Conservation (phyloP, 2,888 invertebrate species). For the Dione vanillae region DNA sequence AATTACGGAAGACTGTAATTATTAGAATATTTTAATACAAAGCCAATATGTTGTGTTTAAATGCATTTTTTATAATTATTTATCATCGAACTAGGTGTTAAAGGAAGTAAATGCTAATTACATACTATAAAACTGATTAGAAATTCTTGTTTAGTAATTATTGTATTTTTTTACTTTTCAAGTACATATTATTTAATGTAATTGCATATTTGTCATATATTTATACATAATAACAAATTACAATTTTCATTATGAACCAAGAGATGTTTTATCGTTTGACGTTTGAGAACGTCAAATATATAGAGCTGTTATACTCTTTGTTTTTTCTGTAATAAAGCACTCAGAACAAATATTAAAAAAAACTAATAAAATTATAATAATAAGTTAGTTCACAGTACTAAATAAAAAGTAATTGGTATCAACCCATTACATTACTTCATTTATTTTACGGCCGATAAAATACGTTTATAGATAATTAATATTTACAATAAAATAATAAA, state of each 20-base stretch:
- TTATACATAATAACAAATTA: too few relatives aligned
- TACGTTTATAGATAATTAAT: conserved; percentile 34
- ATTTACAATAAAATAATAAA: conserved; percentile 4
- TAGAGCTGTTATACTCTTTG: too few relatives aligned
- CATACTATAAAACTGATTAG: too few relatives aligned
- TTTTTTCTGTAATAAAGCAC: too few relatives aligned
- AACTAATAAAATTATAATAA: not conserved
- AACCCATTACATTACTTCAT: conserved; percentile 27
- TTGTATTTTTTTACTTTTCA: too few relatives aligned
- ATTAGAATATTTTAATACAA: not conserved
- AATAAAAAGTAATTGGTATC: conserved; percentile 10
- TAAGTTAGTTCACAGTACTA: not conserved
- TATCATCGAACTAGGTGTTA: not conserved
- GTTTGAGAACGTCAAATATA: too few relatives aligned
- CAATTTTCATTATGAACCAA: too few relatives aligned
- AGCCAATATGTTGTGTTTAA: not conserved
- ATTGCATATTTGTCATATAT: too few relatives aligned
- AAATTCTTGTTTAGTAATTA: too few relatives aligned
- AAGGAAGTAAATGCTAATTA: not conserved
- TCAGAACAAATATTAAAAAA: too few relatives aligned
- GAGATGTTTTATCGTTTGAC: too few relatives aligned
- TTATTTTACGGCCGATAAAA: conserved; percentile 39
- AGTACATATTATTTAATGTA: too few relatives aligned
- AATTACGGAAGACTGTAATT: conserved; percentile 26
- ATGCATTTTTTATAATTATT: not conserved